Conservation (phyloP, 2,113 vertebrate species). For the Carollia perspicillata region DNA sequence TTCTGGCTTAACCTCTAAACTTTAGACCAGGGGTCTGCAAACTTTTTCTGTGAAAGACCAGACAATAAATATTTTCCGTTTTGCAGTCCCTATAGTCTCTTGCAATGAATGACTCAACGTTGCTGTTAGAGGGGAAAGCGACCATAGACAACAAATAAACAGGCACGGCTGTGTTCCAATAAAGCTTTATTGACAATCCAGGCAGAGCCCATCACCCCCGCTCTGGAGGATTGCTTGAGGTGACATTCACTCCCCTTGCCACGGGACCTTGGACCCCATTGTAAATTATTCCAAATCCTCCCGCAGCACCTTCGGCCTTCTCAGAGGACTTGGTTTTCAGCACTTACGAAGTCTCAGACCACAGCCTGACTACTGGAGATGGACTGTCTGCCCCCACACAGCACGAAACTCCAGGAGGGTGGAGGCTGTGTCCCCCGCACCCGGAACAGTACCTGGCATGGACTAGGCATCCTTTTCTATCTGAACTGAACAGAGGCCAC, state of each 20-base stretch:
- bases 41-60: neutral
- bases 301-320: neutral
- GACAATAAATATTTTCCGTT: neutral
- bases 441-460: neutral
- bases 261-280: neutral
- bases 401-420: neutral
- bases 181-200: slow-evolving; percentile 47
- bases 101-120: neutral
- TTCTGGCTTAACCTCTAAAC: neutral
- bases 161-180: neutral
- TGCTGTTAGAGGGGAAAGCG: neutral
- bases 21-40: neutral
- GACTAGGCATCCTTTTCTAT: neutral
- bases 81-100: neutral
- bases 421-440: neutral
- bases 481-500: neutral
- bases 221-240: neutral
- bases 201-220: neutral
- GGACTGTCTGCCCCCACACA: neutral
- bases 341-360: neutral
- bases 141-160: neutral
- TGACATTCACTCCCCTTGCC: neutral
- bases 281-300: neutral
- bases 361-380: neutral
- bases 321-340: neutral